phyloP scores from a whole-genome alignment of 92 coral and sea anemone species.

The Pocillopora grandis region DNA sequence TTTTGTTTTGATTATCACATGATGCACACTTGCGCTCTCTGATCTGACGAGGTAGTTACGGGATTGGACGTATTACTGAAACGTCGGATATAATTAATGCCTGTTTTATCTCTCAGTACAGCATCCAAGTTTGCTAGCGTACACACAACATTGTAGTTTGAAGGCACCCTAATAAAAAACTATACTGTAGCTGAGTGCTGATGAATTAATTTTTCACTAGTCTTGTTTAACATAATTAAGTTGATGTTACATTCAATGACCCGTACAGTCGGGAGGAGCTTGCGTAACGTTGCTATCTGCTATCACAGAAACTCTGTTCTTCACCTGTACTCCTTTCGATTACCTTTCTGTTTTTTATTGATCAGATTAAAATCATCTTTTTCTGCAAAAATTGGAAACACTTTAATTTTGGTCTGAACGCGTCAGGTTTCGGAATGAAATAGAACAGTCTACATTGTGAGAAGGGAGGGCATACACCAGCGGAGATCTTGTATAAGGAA shows the following conservation, averaged over 20 bases:
- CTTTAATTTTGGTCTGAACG: neutral
- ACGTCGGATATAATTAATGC: neutral
- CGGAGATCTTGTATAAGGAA: conserved; percentile 9
- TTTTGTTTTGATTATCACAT: conserved; percentile 37
- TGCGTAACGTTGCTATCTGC: conserved; percentile 9
- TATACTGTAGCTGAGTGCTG: neutral
- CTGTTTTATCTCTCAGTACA: neutral
- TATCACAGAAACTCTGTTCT: conserved; percentile 26
- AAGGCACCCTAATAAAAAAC: neutral
- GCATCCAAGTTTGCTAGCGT: neutral
- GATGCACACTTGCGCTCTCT: neutral
- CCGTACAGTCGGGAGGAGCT: neutral
- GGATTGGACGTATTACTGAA: neutral
- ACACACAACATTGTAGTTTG: too few relatives aligned
- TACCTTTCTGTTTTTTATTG: neutral
- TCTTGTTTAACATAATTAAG: too few relatives aligned
- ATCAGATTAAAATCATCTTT: neutral
- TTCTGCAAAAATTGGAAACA: neutral
- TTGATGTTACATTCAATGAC: conserved; percentile 6
- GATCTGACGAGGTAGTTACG: neutral
- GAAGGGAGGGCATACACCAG: neutral
- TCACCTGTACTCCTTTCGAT: neutral
- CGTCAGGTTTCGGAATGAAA: neutral
- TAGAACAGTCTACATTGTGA: conserved; percentile 19
- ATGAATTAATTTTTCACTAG: neutral